Evolutionary conservation across 2,888 invertebrate genomes (phyloP), one percentile per base, ranked within the genome.

Genomic region (Epirrhoe alternata): DNA sequence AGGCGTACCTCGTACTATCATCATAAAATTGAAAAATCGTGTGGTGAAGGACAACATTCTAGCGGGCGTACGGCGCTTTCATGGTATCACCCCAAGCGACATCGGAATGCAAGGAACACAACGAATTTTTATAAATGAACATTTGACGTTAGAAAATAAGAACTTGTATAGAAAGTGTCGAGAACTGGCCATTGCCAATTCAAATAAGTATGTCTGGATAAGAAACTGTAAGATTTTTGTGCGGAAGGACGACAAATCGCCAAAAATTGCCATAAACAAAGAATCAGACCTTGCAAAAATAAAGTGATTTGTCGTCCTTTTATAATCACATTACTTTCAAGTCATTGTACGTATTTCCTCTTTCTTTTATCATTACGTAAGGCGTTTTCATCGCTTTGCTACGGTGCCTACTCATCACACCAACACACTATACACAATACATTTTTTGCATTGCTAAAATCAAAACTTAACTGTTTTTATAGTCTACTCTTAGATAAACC

Each of bases 91-190:
- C 60, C 51, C 51, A 42, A 47, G 47, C 38, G 51, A 63, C 60
- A 64, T 61, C 8, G 55, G 52, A 55, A 57, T 58, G 50, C 61
- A 69, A 64, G 69, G 68, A 69, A 47, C 52, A 63, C 56, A 65
- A 63, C 35, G 35, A 14, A 35, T 62, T 7, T 62, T 50, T 51
- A 38, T 62, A 10, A 61, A 61, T 30, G 61, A 62, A 56, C 61
- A 62, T 42, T 24, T 61, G 6, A 61, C 61, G 17, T 35, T 61
- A 17, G 54, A 54, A 12, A 61, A 56, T 38, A 58, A 58, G 12
- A 50, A 14, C 14, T n/a, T 58, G 14, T 57, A 57, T 33, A 57
- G 16, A n/a, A 45, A 49, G 31, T 57, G 57, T 33, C 57, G 57
- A 8, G 50, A 49, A 24, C 1, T 50, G 6, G 50, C 50, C n/a